Evolutionary conservation across 2,888 invertebrate genomes (phyloP).

Genomic region (Eledona agricola): DNA sequence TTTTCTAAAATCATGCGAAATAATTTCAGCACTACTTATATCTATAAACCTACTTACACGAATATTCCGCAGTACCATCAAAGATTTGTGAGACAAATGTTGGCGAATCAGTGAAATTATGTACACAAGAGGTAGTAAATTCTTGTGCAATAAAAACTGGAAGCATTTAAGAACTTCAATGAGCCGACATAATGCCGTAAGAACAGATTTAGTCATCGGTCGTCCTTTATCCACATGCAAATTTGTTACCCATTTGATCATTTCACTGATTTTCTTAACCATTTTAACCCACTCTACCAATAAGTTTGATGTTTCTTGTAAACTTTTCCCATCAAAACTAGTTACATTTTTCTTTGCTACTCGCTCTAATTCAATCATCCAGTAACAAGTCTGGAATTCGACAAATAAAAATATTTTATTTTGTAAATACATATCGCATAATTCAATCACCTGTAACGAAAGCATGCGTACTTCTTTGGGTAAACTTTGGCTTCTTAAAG

Average conservation of each 20-base stretch:
- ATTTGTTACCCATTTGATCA: slow-evolving; percentile 71
- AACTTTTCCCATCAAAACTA: slow-evolving; percentile 65
- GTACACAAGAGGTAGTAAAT: slow-evolving; percentile 75
- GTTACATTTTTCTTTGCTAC: slow-evolving; percentile 62
- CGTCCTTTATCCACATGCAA: slow-evolving; percentile 74
- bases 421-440: slow-evolving; percentile 1
- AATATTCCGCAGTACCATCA: slow-evolving; percentile 72
- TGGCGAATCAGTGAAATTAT: slow-evolving; percentile 81
- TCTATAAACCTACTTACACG: slow-evolving; percentile 65
- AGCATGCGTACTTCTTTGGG: slow-evolving; percentile 69
- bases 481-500: slow-evolving; percentile 68
- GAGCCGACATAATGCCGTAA: slow-evolving; percentile 80
- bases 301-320: slow-evolving; percentile 65
- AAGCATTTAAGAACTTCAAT: slow-evolving; percentile 84
- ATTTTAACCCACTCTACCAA: slow-evolving; percentile 66
- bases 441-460: slow-evolving; percentile 60
- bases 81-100: slow-evolving; percentile 79
- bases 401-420: slow-evolving; percentile 15
- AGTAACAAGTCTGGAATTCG: slow-evolving; percentile 65
- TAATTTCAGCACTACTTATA: slow-evolving; percentile 9
- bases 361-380: slow-evolving; percentile 72
- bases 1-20: slow-evolving; percentile 61
- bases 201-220: slow-evolving; percentile 80
- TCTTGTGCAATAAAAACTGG: slow-evolving; percentile 73
- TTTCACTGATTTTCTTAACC: slow-evolving; percentile 63